Evolutionary conservation across 35 echinoderm and acorn worm species (phyloP).

Genomic region (Heliocidaris erythrogramma): DNA sequence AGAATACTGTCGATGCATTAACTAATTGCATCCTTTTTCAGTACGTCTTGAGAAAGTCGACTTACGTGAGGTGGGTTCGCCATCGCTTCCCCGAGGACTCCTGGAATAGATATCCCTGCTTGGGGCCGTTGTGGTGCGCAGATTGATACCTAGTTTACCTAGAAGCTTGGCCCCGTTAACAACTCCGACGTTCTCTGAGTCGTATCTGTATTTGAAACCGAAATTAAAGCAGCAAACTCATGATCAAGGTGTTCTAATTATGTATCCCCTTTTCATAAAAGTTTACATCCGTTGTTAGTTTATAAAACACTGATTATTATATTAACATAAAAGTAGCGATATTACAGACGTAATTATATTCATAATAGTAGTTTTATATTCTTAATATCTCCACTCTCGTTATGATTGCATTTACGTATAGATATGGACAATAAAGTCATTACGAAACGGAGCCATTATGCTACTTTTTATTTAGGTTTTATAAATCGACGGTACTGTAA

Average conservation of each 20-base stretch:
- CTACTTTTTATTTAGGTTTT: no score
- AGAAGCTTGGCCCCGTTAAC: constrained; percentile 83
- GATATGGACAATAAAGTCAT: no score
- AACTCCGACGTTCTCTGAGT: constrained; percentile 75
- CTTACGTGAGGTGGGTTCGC: constrained; percentile 76
- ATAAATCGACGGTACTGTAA: no score
- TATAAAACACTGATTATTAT: no score
- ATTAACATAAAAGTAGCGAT: no score
- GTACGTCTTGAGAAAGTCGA: not conserved
- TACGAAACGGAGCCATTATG: no score
- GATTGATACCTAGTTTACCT: constrained; percentile 90
- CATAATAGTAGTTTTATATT: no score
- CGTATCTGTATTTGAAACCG: constrained; percentile 73
- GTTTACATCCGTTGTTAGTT: no score
- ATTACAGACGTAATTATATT: no score
- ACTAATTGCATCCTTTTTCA: not conserved
- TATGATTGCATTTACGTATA: no score
- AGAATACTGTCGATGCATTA: no score
- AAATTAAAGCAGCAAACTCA: not conserved
- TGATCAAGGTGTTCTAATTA: not conserved
- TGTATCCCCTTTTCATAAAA: not conserved
- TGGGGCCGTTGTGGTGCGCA: constrained; percentile 57
- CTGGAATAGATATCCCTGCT: constrained; percentile 34
- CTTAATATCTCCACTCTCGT: no score
- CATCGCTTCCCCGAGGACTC: not conserved